phyloP scores from a whole-genome alignment of 2,797 vertebrate genomes.

The Syndactyla subalaris region DNA sequence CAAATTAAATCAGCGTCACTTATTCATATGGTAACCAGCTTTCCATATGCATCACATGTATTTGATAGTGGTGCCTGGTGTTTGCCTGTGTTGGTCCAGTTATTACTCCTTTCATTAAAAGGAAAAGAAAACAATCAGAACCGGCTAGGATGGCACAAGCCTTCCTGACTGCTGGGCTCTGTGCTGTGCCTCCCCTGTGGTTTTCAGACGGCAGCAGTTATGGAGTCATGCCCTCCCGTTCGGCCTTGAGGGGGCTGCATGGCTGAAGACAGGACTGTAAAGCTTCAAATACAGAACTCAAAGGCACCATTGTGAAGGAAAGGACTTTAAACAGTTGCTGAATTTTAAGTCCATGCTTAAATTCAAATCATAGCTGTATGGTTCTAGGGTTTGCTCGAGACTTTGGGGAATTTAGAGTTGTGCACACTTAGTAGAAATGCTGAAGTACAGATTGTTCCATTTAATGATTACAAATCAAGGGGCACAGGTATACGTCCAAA shows the following conservation, averaged over 20 bases:
- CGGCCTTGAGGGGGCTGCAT: background rate
- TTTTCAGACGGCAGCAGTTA: background rate
- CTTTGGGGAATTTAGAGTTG: background rate
- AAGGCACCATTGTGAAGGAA: background rate
- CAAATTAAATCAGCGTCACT: background rate
- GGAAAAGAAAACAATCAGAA: background rate
- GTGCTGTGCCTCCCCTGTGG: background rate
- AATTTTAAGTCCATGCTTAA: background rate
- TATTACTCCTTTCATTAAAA: background rate
- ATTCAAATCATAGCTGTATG: background rate
- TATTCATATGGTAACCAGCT: background rate
- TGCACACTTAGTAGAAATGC: background rate
- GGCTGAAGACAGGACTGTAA: background rate
- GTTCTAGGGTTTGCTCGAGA: background rate
- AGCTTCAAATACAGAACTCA: background rate
- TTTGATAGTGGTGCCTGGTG: background rate
- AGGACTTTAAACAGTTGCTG: background rate
- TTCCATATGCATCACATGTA: background rate
- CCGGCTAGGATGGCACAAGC: background rate
- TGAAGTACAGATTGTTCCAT: background rate
- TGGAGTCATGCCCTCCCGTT: background rate
- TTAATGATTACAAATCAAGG: background rate
- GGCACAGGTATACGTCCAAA: background rate
- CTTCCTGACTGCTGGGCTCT: rapidly evolving
- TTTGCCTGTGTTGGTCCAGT: background rate